Conservation (phyloP, 2,888 invertebrate genomes). For the Dendrolimus pini region DNA sequence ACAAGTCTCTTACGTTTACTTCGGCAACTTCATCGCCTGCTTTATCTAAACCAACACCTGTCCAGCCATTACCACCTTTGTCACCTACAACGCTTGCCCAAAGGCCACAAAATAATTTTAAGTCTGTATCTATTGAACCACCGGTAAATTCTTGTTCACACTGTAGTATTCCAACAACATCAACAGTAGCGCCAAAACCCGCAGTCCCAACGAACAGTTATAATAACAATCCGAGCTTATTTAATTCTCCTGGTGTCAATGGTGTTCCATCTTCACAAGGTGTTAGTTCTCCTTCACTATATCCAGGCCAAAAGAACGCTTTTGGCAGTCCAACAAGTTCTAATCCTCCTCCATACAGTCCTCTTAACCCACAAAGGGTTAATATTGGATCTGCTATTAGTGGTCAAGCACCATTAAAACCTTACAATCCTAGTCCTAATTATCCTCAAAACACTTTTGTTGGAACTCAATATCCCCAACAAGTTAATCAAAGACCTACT, state of each 20-base stretch:
- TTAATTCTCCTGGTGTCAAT: not conserved
- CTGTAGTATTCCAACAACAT: slow-evolving; percentile 76
- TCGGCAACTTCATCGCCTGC: not conserved
- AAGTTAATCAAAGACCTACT: too few relatives aligned
- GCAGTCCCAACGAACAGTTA: slow-evolving; percentile 7
- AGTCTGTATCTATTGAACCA: slow-evolving; percentile 36
- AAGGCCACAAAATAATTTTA: slow-evolving; percentile 16
- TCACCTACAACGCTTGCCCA: slow-evolving; percentile 15
- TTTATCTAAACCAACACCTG: not conserved
- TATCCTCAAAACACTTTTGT: too few relatives aligned
- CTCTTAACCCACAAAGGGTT: too few relatives aligned
- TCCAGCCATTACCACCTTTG: slow-evolving; percentile 17
- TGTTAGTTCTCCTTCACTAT: too few relatives aligned
- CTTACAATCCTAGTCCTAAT: too few relatives aligned
- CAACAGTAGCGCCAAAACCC: slow-evolving; percentile 40
- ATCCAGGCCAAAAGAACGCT: too few relatives aligned
- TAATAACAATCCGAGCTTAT: not conserved
- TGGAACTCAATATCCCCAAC: too few relatives aligned
- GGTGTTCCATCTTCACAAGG: too few relatives aligned
- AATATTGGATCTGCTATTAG: too few relatives aligned
- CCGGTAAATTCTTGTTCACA: slow-evolving; percentile 73
- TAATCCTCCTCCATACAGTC: too few relatives aligned
- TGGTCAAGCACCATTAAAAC: too few relatives aligned
- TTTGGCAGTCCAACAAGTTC: too few relatives aligned
- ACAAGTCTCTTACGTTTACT: not conserved